Conservation (phyloP, 2,797 vertebrate genomes). For the Scyliorhinus canicula region DNA sequence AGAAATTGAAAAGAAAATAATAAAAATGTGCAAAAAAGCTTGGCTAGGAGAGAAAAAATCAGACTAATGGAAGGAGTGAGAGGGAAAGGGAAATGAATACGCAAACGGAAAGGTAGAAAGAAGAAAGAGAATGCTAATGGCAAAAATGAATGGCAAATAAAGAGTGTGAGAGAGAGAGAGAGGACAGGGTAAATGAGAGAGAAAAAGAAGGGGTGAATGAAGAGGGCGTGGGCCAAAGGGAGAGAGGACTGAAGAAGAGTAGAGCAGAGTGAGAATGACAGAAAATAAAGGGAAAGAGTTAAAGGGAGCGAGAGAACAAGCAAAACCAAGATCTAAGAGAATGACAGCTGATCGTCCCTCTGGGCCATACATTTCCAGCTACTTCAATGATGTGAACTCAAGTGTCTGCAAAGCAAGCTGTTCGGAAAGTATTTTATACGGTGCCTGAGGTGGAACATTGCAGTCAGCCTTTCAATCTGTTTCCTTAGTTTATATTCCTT, state of each 20-base stretch:
- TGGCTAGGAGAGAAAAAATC: background rate
- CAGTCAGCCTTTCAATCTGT: background rate
- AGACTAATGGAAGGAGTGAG: background rate
- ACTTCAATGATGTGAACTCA: conserved; percentile 26
- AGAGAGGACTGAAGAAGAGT: background rate
- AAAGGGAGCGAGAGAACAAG: background rate
- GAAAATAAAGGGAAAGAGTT: background rate
- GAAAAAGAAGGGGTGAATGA: background rate
- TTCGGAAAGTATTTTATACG: conserved; percentile 14
- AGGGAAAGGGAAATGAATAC: background rate
- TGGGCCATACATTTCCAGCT: background rate
- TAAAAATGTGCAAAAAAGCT: too few relatives aligned
- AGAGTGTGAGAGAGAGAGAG: background rate
- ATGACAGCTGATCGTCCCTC: background rate
- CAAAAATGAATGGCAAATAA: background rate
- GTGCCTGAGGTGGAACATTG: conserved; percentile 6
- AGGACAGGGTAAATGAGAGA: background rate
- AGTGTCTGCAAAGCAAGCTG: conserved; percentile 9
- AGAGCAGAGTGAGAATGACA: background rate
- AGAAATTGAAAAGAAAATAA: background rate
- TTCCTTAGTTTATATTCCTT: background rate
- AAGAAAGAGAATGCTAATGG: background rate
- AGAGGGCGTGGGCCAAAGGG: background rate
- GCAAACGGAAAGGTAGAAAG: background rate
- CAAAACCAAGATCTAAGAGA: background rate